Percentiles rank a stretch among this genome's conserved stretches.
Evolutionary conservation across 2,113 vertebrate species (phyloP).

Genomic region (Chiloscyllium plagiosum): DNA sequence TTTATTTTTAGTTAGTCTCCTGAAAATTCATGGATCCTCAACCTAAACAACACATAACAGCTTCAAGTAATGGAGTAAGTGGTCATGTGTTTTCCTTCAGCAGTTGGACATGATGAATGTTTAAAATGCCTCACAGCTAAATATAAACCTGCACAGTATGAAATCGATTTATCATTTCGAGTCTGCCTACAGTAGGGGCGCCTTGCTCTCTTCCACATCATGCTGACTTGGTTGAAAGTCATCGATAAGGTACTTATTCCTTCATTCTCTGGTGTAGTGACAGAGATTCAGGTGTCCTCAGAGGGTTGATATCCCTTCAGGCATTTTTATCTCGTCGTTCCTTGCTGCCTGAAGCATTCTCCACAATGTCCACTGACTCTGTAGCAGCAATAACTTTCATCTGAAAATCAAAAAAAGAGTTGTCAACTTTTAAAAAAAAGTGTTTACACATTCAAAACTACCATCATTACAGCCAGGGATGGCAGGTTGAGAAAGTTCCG

Average conservation of each 20-base stretch:
- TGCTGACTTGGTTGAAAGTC: background rate
- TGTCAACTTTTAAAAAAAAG: background rate
- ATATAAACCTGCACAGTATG: conserved; percentile 8
- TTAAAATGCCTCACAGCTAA: conserved; percentile 5
- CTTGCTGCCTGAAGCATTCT: background rate
- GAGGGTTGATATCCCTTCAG: background rate
- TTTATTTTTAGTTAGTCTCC: background rate
- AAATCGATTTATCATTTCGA: background rate
- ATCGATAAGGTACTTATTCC: background rate
- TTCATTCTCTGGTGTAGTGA: background rate
- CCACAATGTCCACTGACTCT: background rate
- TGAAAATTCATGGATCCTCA: background rate
- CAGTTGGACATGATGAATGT: background rate
- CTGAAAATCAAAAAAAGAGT: background rate
- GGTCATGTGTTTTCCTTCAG: background rate
- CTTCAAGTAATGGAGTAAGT: background rate
- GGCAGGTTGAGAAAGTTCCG: background rate
- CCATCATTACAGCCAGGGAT: background rate
- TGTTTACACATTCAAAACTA: background rate
- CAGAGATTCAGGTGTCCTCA: background rate
- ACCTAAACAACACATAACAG: background rate
- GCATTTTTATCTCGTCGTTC: background rate
- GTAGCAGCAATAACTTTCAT: background rate
- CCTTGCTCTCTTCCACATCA: background rate
- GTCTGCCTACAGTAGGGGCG: background rate